These are phyloP conservation scores for Orientallactaga bullata DNA, from an alignment of 2,113 vertebrate genomes.

Conservation along the genomic window DNA sequence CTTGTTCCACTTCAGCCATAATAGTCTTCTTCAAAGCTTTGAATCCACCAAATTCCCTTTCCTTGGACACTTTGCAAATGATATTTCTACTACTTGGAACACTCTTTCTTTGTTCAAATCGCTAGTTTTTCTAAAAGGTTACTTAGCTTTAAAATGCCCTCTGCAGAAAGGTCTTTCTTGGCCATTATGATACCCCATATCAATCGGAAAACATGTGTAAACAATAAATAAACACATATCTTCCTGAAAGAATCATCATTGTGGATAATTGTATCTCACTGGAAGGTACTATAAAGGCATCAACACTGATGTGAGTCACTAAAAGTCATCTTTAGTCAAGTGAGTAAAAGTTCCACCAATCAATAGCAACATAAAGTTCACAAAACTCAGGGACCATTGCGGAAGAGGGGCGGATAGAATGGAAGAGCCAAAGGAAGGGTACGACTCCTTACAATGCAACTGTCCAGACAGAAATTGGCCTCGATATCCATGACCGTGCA, in stretches of 20 bases:
- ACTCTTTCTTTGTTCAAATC: constrained; percentile 45
- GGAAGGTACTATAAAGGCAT: constrained; percentile 16
- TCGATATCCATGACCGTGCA: no score
- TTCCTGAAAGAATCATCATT: constrained; percentile 1
- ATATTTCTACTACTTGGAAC: not conserved
- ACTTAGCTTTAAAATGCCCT: no score
- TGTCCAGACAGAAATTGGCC: no score
- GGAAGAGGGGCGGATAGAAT: no score
- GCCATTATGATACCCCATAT: constrained; percentile 8
- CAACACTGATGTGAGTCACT: constrained; percentile 2
- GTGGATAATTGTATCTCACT: not conserved
- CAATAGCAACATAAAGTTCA: constrained; percentile 63
- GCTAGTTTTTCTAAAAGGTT: not conserved
- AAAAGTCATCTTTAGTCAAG: constrained; percentile 11
- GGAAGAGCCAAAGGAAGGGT: no score
- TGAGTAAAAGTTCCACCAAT: not conserved
- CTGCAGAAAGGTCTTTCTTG: constrained; percentile 26
- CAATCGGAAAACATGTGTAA: constrained; percentile 46
- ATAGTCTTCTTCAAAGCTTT: constrained; percentile 25
- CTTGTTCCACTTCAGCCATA: constrained; percentile 19
- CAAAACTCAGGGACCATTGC: no score
- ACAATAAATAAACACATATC: constrained; percentile 31
- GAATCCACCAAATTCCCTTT: not conserved
- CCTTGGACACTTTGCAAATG: not conserved
- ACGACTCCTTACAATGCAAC: no score